Conservation (phyloP, 2,888 invertebrate genomes). For the Leptopilina myrica region DNA sequence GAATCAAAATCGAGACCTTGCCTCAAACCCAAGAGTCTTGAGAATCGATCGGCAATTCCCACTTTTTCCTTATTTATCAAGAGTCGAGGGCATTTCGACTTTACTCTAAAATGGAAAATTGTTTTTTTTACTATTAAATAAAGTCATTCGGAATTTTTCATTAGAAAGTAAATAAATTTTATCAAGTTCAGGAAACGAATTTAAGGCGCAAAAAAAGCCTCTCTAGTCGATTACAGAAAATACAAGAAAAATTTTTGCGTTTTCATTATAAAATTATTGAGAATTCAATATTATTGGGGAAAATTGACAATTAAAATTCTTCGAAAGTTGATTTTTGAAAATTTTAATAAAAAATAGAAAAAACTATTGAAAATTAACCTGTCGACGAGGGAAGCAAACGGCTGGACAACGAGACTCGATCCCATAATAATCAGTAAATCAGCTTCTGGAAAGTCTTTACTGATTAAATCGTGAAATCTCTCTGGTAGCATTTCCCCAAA, state of each 20-base stretch:
- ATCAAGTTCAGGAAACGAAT: too few relatives aligned
- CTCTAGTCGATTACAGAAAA: too few relatives aligned
- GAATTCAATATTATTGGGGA: too few relatives aligned
- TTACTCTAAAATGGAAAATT: conserved; percentile 78
- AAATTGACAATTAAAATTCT: too few relatives aligned
- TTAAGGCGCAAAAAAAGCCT: too few relatives aligned
- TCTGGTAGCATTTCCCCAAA: conserved; percentile 94
- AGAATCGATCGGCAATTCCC: conserved; percentile 70
- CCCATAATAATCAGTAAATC: conserved; percentile 97
- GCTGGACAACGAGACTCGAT: conserved; percentile 95
- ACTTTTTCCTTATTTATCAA: conserved; percentile 90
- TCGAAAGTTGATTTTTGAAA: too few relatives aligned
- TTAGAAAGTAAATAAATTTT: too few relatives aligned
- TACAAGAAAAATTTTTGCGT: too few relatives aligned
- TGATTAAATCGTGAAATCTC: conserved; percentile 84
- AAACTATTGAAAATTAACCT: conserved; percentile 78
- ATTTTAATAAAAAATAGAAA: too few relatives aligned
- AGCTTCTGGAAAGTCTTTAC: conserved; percentile 88
- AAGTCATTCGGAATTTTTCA: too few relatives aligned
- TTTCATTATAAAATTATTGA: too few relatives aligned
- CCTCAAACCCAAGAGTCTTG: conserved; percentile 75
- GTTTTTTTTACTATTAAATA: too few relatives aligned
- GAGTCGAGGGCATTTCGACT: conserved; percentile 86
- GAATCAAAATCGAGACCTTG: conserved; percentile 85
- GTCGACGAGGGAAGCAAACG: conserved; percentile 93